Conservation (phyloP, 2,888 invertebrate genomes). For the Auanema sp. region DNA sequence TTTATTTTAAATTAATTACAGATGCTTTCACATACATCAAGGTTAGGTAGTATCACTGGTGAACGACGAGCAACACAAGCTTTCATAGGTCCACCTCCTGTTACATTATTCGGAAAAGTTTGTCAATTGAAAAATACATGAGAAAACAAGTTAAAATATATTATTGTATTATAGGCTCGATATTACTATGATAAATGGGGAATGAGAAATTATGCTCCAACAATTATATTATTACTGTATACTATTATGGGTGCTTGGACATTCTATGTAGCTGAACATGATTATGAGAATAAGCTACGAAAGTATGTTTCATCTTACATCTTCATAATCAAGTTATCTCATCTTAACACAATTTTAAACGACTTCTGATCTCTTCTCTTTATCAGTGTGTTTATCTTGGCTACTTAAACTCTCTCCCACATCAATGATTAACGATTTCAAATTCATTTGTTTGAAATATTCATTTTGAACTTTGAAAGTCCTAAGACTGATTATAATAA, state of each 20-base stretch:
- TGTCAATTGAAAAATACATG: not conserved
- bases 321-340: not conserved
- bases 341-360: too few relatives aligned
- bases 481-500: not conserved
- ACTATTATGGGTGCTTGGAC: slow-evolving; percentile 59
- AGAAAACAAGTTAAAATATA: not conserved
- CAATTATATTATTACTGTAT: slow-evolving; percentile 57
- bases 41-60: slow-evolving; percentile 1
- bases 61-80: not conserved
- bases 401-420: too few relatives aligned
- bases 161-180: slow-evolving; percentile 32
- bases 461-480: not conserved
- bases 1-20: not conserved
- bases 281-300: slow-evolving; percentile 52
- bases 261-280: slow-evolving; percentile 59
- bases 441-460: too few relatives aligned
- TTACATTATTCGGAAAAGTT: slow-evolving; percentile 26
- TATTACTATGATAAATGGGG: slow-evolving; percentile 56
- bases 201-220: slow-evolving; percentile 52
- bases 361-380: too few relatives aligned
- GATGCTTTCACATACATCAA: not conserved
- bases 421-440: not conserved
- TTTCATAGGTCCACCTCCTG: slow-evolving; percentile 17
- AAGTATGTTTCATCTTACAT: slow-evolving; percentile 30
- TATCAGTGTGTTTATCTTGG: too few relatives aligned